A percentile compares a stretch with the other conserved stretches of the same genome.
Evolutionary conservation across 2,888 invertebrate species (phyloP).

Genomic region (Boloria selene): DNA sequence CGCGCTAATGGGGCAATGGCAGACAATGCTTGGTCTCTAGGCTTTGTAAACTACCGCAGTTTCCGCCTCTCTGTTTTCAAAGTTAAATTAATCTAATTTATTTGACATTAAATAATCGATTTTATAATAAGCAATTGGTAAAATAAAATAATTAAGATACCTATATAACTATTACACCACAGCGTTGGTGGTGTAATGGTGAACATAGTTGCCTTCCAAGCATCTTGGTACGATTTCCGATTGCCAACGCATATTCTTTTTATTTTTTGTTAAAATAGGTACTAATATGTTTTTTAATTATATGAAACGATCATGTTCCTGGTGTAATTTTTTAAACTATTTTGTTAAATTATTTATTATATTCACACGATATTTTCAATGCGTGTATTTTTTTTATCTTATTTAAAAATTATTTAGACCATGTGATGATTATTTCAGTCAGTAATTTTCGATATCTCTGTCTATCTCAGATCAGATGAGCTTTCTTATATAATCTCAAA

Average conservation of each 20-base stretch:
- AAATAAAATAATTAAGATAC: no score
- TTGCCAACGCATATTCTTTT: conserved; percentile 76
- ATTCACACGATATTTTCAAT: no score
- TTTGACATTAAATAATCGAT: conserved; percentile 5
- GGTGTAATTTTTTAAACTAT: no score
- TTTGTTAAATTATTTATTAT: no score
- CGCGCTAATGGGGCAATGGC: conserved; percentile 32
- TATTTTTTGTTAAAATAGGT: no score
- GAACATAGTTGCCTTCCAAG: conserved; percentile 84
- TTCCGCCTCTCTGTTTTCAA: conserved; percentile 18
- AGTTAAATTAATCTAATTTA: conserved; percentile 10
- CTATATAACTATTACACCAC: no score
- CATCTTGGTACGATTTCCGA: conserved; percentile 84
- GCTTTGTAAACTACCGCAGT: conserved; percentile 26
- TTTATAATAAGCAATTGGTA: not conserved
- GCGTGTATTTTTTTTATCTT: no score
- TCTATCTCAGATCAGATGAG: not conserved
- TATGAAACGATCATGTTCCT: no score
- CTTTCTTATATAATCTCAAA: not conserved
- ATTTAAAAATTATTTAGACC: no score
- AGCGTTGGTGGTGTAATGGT: conserved; percentile 83
- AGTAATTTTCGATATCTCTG: not conserved
- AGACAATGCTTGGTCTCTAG: conserved; percentile 26
- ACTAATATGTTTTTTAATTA: no score
- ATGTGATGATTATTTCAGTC: conserved; percentile 15